Evolutionary conservation across 2,797 vertebrate species (phyloP), one percentile per base, ranked within the genome.

Genomic region (Taenioides sp.): DNA sequence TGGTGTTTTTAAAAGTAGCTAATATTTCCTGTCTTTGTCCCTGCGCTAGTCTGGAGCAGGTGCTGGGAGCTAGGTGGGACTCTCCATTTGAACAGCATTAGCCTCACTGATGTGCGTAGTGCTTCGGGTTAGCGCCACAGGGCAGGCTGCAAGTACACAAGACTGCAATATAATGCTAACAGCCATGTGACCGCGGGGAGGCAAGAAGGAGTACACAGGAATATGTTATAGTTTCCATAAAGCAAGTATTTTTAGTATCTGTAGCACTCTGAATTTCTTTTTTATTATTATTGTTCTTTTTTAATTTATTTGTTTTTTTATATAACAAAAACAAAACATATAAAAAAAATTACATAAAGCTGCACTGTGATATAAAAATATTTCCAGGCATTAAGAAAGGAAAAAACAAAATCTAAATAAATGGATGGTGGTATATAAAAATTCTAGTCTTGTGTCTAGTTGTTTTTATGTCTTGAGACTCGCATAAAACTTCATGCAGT

Each of bases 11-110:
- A 47, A 49, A 52, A 67, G 12, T 25, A 69, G 49, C 67, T 64
- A 43, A 18, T 52, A 54, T 67, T 77, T 78, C 55, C 65, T 62
- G 69, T 78, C 70, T 59, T 23, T 80, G 57, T 80, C 61, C 67
- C 59, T 0, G 17, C 3, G 22, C 67, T 76, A 69, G 20, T 70
- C 66, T 34, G 52, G 28, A 55, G 64, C 50, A 31, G 67, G 57
- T 67, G 69, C 60, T 10, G 22, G 66, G 52, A 71, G 68, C 14
- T 0, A 12, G 64, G 37, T 40, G 2, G 12, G 47, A 65, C 55
- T 61, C 34, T 17, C 37, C 47, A 22, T 25, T 62, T 49, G 67
- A 58, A 11, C 2, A 1, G 47, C 54, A 49, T 76, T 40, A 55
- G 27, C 50, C 31, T 63, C 20, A 31, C 9, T 54, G 67, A 69